Evolutionary conservation across 2,113 vertebrate genomes (phyloP), one percentile per base, ranked within the genome.

Genomic region (Paracanthobrama guichenoti): DNA sequence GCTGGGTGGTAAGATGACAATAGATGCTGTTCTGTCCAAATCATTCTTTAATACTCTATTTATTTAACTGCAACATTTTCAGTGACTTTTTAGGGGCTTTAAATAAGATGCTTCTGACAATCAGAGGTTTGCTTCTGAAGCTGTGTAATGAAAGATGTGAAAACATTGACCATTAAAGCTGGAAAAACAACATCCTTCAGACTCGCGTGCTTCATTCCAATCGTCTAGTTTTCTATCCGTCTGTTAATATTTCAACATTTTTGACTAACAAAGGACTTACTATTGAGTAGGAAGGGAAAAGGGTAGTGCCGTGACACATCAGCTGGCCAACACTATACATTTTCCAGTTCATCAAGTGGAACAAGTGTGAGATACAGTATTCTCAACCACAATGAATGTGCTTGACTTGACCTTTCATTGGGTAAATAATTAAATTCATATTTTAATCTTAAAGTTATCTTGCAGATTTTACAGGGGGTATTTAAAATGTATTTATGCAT

Each of bases 101-200:
- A 57, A 87, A 79, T 31, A 26, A 12, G 24, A 87, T 79, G 64
- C 80, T 87, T 79, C 77, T 85, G 93, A 94, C 93, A 94, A 94
- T 93, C 92, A 90, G 88, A 90, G 87, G 87, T 89, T 89, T 78
- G 84, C 77, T 88, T 89, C 85, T 89, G 87, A 90, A 91, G 89
- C 90, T 91, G 89, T 91, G 88, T 84, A 82, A 81, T 24, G 85
- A 85, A 8, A 80, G 84, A 75, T 39, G 66, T 81, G 67, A 42
- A 86, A 84, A 0, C 24, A 85, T 79, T 73, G 82, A 88, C 8
- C 11, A 93, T 91, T 93, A 93, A 93, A 92, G 84, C 83, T 66
- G 48, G 87, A 91, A 86, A 86, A 88, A 83, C 12, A 86, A 80
- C 20, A 85, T 87, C n/a, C 83, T 85, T 31, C 82, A 62, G 85